These are phyloP conservation scores for Malurus melanocephalus DNA, from an alignment of 2,113 vertebrate species.

Conservation along the genomic window DNA sequence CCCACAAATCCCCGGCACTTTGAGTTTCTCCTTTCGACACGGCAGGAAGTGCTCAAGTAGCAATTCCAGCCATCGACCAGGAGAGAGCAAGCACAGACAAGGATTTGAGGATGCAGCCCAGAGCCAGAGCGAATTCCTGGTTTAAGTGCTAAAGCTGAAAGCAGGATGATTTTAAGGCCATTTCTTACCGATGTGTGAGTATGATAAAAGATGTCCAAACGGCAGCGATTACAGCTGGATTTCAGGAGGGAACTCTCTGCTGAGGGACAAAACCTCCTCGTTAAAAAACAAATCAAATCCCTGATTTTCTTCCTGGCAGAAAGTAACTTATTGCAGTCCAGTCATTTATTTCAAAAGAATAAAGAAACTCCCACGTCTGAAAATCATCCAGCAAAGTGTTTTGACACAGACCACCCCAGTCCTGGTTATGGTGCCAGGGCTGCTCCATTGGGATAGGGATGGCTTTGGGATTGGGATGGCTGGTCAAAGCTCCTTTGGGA, in stretches of 20 bases:
- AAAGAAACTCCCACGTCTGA: not conserved
- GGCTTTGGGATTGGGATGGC: conserved; percentile 11
- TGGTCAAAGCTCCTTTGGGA: not conserved
- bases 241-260: not conserved
- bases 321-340: not conserved
- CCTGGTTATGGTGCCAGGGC: not conserved
- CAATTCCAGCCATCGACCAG: not conserved
- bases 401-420: not conserved
- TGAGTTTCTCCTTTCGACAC: not conserved
- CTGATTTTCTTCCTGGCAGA: not conserved
- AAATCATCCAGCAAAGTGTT: not conserved
- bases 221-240: not conserved
- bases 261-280: not conserved
- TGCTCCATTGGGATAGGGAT: not conserved
- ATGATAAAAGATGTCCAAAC: not conserved
- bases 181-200: not conserved
- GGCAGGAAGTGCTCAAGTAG: accelerated
- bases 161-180: not conserved
- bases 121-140: not conserved
- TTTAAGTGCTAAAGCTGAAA: not conserved
- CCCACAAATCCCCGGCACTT: not conserved
- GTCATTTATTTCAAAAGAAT: not conserved
- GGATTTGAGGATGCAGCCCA: not conserved
- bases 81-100: conserved; percentile 37
- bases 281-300: not conserved